Conservation (phyloP, 2,797 vertebrate genomes). For the Leptatherina wallacei region DNA sequence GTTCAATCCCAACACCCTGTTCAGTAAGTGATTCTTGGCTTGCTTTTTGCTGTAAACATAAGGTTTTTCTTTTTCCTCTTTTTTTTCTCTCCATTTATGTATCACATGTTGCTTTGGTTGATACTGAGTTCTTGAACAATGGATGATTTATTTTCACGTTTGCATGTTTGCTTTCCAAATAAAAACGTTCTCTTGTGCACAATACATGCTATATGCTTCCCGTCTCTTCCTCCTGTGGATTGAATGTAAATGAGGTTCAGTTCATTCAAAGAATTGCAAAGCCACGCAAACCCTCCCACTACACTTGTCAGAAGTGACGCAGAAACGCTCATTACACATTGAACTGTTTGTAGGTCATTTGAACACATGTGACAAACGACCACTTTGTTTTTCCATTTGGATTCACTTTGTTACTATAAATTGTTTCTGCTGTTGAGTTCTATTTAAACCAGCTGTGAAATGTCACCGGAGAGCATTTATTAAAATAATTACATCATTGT, state of each 20-base stretch:
- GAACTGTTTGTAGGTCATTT: conserved; percentile 56
- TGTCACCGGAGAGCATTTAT: conserved; percentile 3
- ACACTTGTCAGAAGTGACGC: conserved; percentile 63
- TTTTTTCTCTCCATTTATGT: background rate
- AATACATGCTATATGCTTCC: background rate
- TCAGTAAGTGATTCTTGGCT: conserved; percentile 14
- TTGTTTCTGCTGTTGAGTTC: conserved; percentile 49
- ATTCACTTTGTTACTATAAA: conserved; percentile 64
- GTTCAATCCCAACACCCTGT: conserved; percentile 4
- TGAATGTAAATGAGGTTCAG: conserved; percentile 57
- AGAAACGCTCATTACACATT: conserved; percentile 47
- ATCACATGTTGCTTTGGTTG: background rate
- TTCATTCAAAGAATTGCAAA: conserved; percentile 74
- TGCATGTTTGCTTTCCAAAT: conserved; percentile 30
- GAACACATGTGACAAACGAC: conserved; percentile 53
- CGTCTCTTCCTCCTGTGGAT: conserved; percentile 9
- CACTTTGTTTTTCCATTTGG: conserved; percentile 55
- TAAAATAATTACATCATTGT: background rate
- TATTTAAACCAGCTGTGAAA: conserved; percentile 24
- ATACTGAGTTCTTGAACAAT: conserved; percentile 26
- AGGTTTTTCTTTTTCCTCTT: background rate
- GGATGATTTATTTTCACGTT: conserved; percentile 3
- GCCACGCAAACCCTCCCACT: conserved; percentile 68
- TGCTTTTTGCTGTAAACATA: background rate
- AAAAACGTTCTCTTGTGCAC: conserved; percentile 30